Base-by-base conservation (phyloP, 2,797 vertebrate genomes). In the Aselliscus stoliczkanus region DNA sequence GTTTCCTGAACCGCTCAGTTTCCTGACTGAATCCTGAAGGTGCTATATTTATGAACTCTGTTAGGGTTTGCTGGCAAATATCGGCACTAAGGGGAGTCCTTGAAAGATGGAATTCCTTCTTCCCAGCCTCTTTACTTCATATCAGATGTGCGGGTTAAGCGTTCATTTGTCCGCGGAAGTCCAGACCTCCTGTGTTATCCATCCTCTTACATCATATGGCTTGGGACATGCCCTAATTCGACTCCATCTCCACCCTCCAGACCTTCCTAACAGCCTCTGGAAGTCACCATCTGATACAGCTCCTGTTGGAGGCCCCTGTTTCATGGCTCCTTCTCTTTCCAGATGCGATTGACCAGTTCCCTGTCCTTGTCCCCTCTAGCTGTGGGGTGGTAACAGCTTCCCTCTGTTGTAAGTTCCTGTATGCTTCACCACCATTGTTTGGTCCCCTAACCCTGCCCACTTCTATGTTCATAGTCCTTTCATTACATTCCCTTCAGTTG, bases 131-230 rank as follows among this genome's bases (percentile, higher is more conserved):
- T 90, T 34, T 21, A 4, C 27, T 65, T 89, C 11, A 5, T 12
- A 7, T 44, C 20, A 27, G 4, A 62, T 2, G 39, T 25, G 29
- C 37, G 39, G 52, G 37, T 23, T 10, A 4, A 10, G 58, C 56
- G 39, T 60, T 75, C 25, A 3, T 0, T 3, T 1, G 0, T 54
- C 18, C 27, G 56, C 29, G 4, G 18, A 27, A 25, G 31, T 15
- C 64, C 44, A 31, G 54, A 34, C 20, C 2, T 65, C 67, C 65
- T 52, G 0, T 4, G 37, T 25, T 18, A 5, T 2, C 29, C 21
- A 0, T 23, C 31, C 60, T 27, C n/a, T 50, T 13, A 31, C 14
- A 8, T 29, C 58, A 4, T 7, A 4, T 0, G 0, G 20, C 52
- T 47, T 0, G 31, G 34, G 25, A 13, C 2, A 4, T 1, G 27